These are phyloP conservation scores for Tetragonula carbonaria DNA, from an alignment of 2,888 invertebrate genomes.

Conservation along the genomic window DNA sequence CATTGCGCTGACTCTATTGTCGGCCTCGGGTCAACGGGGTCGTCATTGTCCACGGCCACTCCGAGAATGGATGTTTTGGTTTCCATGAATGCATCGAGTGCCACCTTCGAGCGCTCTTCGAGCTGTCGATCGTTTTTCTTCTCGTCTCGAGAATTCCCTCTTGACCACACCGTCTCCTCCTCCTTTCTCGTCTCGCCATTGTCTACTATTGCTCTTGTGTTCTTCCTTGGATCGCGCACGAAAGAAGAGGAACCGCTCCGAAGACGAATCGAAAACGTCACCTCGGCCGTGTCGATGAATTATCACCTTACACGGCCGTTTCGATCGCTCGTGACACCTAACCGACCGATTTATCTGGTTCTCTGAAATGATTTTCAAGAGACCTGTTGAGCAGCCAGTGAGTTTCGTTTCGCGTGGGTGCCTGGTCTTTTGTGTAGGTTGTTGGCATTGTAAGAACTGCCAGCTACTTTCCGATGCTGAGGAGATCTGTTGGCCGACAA, in stretches of 20 bases:
- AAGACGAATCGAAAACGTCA: slow-evolving; percentile 65
- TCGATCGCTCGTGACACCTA: slow-evolving; percentile 31
- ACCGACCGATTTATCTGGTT: slow-evolving; percentile 54
- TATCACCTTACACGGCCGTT: slow-evolving; percentile 60
- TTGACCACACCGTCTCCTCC: slow-evolving; percentile 15
- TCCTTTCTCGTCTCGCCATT: slow-evolving; percentile 13
- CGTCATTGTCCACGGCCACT: slow-evolving; percentile 64
- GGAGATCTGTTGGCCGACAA: background rate
- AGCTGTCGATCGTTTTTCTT: slow-evolving; percentile 46
- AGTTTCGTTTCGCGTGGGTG: slow-evolving; percentile 6
- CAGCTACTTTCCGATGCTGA: background rate
- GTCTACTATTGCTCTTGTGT: slow-evolving; percentile 32
- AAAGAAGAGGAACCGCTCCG: slow-evolving; percentile 40
- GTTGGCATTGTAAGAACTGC: background rate
- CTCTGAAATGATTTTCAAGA: slow-evolving; percentile 15
- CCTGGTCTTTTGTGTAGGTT: background rate
- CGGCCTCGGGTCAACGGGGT: slow-evolving; percentile 62
- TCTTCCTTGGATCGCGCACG: slow-evolving; percentile 35
- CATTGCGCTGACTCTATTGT: slow-evolving; percentile 69
- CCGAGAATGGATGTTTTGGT: slow-evolving; percentile 78
- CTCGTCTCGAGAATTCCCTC: slow-evolving; percentile 30
- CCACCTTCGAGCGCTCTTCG: slow-evolving; percentile 67
- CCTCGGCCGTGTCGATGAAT: slow-evolving; percentile 68
- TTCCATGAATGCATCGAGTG: slow-evolving; percentile 73
- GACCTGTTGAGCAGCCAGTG: background rate